Evolutionary conservation across 2,797 vertebrate genomes (phyloP), one percentile per base, ranked within the genome.

Genomic region (Phyllotis vaccarum): DNA sequence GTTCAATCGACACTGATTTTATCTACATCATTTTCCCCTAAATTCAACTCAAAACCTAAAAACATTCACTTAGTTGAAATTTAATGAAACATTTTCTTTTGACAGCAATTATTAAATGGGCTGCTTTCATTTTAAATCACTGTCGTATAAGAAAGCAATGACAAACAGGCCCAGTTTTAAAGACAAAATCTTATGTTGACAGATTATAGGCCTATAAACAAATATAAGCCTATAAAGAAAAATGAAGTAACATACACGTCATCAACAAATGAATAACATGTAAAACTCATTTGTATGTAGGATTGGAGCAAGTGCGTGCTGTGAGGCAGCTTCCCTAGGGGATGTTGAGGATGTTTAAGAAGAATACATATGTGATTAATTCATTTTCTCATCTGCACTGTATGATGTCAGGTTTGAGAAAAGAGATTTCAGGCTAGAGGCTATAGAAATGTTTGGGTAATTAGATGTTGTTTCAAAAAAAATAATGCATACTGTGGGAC

Each of bases 41-140:
- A 76, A 66, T 19, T 72, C 74, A 88, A 96, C 34, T 92, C 31
- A 85, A 89, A 93, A 68, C 31, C 64, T 43, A 76, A 96, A 86
- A 82, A 16, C 1, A 40, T n/a, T 96, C n/a, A 76, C 11, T 74
- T 3, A 40, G 9, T 74, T 46, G 91, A 93, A 54, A 86, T 46
- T 86, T 72, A 96, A 27, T 56, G 87, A 91, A 93, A 82, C 46
- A 94, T 19, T 64, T 75, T 58, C 22, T 40, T 90, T 89, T 66
- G 72, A 49, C 24, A 89, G n/a, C 13, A 81, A 68, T 87, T 46
- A 64, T 74, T 92, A 81, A 94, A 21, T 92, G 13, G 95, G 72
- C 16, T 6, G 0, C n/a, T 92, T 56, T 34, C 24, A 93, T 31
- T 85, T 68, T 93, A 80, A 85, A 64, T 91, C 66, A 9, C 60